Evolutionary conservation across 2,113 vertebrate genomes (phyloP), one percentile per base, ranked within the genome.

Genomic region (Phylloscopus trochilus): DNA sequence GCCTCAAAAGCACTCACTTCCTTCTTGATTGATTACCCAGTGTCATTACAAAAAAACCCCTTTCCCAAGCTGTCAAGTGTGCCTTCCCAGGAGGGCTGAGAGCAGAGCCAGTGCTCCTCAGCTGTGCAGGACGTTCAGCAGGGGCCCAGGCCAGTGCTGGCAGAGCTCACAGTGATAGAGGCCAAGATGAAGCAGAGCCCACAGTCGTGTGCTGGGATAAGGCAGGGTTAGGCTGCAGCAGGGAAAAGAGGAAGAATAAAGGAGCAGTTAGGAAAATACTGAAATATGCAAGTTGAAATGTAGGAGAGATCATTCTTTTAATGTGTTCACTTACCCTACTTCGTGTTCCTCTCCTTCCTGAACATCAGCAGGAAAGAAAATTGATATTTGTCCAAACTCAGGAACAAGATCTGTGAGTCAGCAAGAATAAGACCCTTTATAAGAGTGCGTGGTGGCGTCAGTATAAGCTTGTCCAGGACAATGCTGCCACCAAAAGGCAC

Each of bases 401-500:
- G 64, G 33, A 94, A 4, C 30, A 77, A 89, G 22, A 35, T 63
- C 18, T 43, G 21, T 31, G 49, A 35, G 31, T 43, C 41, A 63
- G 35, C 52, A 86, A 68, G 37, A 88, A 3, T 55, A 67, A 89
- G 21, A 58, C 7, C 9, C 7, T 52, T 62, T 84, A 17, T 10
- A 44, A 24, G 62, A 19, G 6, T 2, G 3, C 15, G 6, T 52
- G 21, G 16, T 55, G 74, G 46, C 13, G 51, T 55, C 88, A 35
- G 30, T 37, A 10, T 35, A 41, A 78, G 26, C 24, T 89, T 92
- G 26, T 59, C 35, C 68, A 44, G 72, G 86, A 83, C 91, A 93
- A 96, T 96, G 58, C 93, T 97, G 95, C 94, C 96, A 96, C 93
- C 96, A 96, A 93, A 95, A 93, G 96, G 95, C 88, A 62, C 51